phyloP scores from a whole-genome alignment of 2,797 vertebrate genomes.

The Tamandua tetradactyla region DNA sequence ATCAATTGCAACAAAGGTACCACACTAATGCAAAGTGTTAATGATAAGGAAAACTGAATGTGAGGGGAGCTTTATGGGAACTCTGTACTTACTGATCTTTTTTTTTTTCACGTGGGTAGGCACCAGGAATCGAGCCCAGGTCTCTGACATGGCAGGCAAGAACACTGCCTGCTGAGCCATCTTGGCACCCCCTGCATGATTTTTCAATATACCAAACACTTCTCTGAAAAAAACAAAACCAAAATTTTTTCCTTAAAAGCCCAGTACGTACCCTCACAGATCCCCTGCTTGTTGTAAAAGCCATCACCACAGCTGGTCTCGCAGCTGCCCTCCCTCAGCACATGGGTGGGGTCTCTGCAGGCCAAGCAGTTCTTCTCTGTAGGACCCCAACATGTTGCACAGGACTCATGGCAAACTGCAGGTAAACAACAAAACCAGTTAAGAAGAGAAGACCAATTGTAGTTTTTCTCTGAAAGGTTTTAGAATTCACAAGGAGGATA shows the following conservation, averaged over 20 bases:
- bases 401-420: conserved; percentile 92
- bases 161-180: too few relatives aligned
- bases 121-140: too few relatives aligned
- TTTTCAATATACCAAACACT: too few relatives aligned
- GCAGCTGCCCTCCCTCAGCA: conserved; percentile 89
- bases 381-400: conserved; percentile 89
- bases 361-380: conserved; percentile 87
- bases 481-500: neutral
- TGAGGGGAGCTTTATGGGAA: too few relatives aligned
- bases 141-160: too few relatives aligned
- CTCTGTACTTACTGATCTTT: too few relatives aligned
- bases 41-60: too few relatives aligned
- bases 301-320: conserved; percentile 87
- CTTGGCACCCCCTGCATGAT: too few relatives aligned
- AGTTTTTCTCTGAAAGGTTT: neutral
- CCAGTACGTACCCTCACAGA: conserved; percentile 85
- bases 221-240: too few relatives aligned
- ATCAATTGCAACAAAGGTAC: too few relatives aligned
- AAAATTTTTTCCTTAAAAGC: neutral
- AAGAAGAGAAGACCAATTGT: neutral
- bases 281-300: conserved; percentile 87
- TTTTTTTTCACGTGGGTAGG: too few relatives aligned
- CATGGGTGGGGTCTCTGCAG: conserved; percentile 85
- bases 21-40: too few relatives aligned
- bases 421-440: conserved; percentile 18